phyloP scores from a whole-genome alignment of 2,888 invertebrate genomes.

The Noctua comes region DNA sequence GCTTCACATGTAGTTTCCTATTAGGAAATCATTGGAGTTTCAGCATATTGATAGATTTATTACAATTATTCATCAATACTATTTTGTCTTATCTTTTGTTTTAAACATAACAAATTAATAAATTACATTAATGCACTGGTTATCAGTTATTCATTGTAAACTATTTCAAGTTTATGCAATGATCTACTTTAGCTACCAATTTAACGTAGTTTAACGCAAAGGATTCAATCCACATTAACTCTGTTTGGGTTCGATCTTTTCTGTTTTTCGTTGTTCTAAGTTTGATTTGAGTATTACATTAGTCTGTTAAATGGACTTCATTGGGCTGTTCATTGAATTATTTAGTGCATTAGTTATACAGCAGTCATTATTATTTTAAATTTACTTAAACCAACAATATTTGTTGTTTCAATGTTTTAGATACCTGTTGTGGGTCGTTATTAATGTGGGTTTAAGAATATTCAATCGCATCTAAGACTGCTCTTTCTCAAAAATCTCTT shows the following conservation, averaged over 20 bases:
- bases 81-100: conserved; percentile 9
- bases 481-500: no score
- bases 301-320: not conserved
- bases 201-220: not conserved
- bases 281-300: not conserved
- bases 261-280: not conserved
- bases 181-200: not conserved
- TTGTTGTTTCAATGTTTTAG: not conserved
- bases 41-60: conserved; percentile 7
- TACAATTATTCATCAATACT: conserved; percentile 9
- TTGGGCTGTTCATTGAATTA: not conserved
- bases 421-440: not conserved
- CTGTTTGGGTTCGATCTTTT: not conserved
- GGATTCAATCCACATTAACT: not conserved
- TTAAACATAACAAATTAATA: not conserved
- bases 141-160: not conserved
- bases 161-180: conserved; percentile 2
- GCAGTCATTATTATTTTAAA: not conserved
- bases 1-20: conserved; percentile 3
- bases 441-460: not conserved
- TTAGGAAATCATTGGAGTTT: conserved; percentile 15
- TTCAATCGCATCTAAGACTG: not conserved
- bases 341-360: not conserved
- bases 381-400: not conserved
- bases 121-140: conserved; percentile 6